A percentile compares a stretch with the other conserved stretches of the same genome.
These are phyloP conservation scores for Caiman crocodilus DNA, from an alignment of 2,797 vertebrate genomes.

Conservation along the genomic window DNA sequence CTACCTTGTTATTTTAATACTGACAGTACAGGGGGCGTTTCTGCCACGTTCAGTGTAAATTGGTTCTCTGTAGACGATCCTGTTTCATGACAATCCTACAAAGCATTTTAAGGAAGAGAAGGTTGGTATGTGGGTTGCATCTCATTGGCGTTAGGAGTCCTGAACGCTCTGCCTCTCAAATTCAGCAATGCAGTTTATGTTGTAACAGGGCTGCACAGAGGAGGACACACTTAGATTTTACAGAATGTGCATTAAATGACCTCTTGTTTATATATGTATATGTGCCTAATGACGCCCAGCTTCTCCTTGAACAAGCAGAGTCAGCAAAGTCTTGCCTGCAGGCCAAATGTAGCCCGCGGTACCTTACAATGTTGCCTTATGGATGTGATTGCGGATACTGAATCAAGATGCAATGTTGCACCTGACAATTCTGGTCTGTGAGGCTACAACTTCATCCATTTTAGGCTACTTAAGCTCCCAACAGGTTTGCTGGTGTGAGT, in stretches of 20 bases:
- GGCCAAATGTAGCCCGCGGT: not conserved
- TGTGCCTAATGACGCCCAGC: not conserved
- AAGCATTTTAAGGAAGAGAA: not conserved
- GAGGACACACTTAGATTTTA: not conserved
- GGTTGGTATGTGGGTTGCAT: not conserved
- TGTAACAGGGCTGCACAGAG: not conserved
- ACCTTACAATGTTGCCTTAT: not conserved
- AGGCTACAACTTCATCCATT: not conserved
- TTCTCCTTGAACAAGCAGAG: not conserved
- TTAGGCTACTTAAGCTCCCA: not conserved
- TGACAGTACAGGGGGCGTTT: slow-evolving; percentile 39
- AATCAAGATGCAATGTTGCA: not conserved
- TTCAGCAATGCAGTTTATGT: not conserved
- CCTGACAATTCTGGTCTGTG: not conserved
- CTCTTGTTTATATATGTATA: too few species aligned
- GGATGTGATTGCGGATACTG: not conserved
- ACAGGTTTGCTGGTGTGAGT: not conserved
- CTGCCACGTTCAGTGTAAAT: slow-evolving; percentile 7
- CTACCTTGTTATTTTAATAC: not conserved
- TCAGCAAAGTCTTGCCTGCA: not conserved
- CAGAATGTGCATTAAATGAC: not conserved
- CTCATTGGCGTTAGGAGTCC: not conserved
- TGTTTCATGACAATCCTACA: not conserved
- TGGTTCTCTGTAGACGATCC: not conserved
- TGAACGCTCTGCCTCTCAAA: too few species aligned